Conservation (phyloP, 1,140 invertebrate species). For the Potamilus streckersoni region DNA sequence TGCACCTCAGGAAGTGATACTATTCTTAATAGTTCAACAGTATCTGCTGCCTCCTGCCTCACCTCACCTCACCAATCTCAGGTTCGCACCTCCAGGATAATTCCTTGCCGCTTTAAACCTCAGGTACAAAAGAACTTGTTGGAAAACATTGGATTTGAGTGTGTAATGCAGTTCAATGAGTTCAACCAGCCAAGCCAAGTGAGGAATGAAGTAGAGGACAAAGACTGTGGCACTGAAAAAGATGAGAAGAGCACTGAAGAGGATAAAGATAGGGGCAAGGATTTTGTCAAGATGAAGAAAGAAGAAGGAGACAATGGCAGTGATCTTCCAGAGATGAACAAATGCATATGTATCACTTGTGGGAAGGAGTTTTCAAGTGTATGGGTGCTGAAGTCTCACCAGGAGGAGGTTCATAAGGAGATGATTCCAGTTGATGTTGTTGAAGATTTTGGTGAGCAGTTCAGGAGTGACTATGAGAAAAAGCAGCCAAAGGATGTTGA, state of each 20-base stretch:
- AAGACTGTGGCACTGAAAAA: conserved; percentile 40
- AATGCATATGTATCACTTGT: conserved; percentile 86
- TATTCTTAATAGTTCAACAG: too few species aligned
- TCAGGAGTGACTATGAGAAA: conserved; percentile 62
- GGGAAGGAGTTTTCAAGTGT: conserved; percentile 95
- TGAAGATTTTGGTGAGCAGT: conserved; percentile 91
- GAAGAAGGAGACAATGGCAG: conserved; percentile 37
- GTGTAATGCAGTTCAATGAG: conserved; percentile 97
- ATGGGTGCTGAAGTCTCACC: conserved; percentile 95
- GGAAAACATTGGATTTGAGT: conserved; percentile 93
- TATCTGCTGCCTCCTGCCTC: background rate
- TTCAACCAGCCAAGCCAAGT: conserved; percentile 80
- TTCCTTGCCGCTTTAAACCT: conserved; percentile 65
- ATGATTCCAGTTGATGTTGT: conserved; percentile 89
- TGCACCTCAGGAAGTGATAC: conserved; percentile 26
- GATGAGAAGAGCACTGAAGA: conserved; percentile 36
- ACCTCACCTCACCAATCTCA: conserved; percentile 20
- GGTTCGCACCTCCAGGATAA: conserved; percentile 69
- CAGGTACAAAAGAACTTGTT: conserved; percentile 91
- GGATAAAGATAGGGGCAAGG: conserved; percentile 37
- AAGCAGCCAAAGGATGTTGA: conserved; percentile 50
- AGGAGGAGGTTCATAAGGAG: conserved; percentile 94
- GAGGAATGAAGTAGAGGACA: conserved; percentile 52
- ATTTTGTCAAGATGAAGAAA: conserved; percentile 36
- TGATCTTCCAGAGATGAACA: conserved; percentile 76